Conservation (phyloP, 2,113 vertebrate genomes). For the Progne subis region DNA sequence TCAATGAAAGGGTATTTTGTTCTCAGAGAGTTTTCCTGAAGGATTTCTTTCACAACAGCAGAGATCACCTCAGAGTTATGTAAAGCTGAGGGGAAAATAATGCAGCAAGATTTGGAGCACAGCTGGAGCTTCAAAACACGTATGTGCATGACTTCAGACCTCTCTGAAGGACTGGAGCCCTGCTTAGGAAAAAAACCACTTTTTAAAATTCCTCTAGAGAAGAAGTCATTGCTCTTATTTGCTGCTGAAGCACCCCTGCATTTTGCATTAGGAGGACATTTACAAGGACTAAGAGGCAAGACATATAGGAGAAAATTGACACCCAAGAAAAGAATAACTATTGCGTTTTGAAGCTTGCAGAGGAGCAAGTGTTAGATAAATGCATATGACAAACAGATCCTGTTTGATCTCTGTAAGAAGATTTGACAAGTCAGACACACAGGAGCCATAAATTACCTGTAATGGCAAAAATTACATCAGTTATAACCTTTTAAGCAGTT, state of each 20-base stretch:
- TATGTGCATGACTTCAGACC: slow-evolving; percentile 24
- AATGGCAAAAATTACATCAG: slow-evolving; percentile 67
- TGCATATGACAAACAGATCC: slow-evolving; percentile 39
- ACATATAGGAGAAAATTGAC: neutral
- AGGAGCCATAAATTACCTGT: slow-evolving; percentile 66
- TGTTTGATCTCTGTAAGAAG: slow-evolving; percentile 66
- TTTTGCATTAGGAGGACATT: slow-evolving; percentile 54
- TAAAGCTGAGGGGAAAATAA: slow-evolving; percentile 32
- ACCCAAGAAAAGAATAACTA: slow-evolving; percentile 56
- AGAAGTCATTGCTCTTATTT: slow-evolving; percentile 21
- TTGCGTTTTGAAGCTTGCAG: slow-evolving; percentile 35
- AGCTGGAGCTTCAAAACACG: slow-evolving; percentile 9
- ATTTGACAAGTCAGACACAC: slow-evolving; percentile 61
- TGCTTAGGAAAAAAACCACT: slow-evolving; percentile 16
- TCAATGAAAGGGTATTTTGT: neutral
- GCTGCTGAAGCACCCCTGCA: slow-evolving; percentile 19
- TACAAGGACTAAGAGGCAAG: slow-evolving; percentile 50
- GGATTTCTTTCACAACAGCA: slow-evolving; percentile 6
- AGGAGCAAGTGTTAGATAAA: slow-evolving; percentile 48
- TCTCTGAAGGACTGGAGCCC: slow-evolving; percentile 6
- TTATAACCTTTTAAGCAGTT: slow-evolving; percentile 66
- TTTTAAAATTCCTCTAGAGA: slow-evolving; percentile 41
- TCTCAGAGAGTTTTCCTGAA: neutral
- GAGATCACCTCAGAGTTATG: neutral
- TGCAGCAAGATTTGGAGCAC: slow-evolving; percentile 8